Percentiles rank a stretch among this genome's conserved stretches.
Conservation (phyloP, 1,140 invertebrate species). For the Cheumatopsyche charites region DNA sequence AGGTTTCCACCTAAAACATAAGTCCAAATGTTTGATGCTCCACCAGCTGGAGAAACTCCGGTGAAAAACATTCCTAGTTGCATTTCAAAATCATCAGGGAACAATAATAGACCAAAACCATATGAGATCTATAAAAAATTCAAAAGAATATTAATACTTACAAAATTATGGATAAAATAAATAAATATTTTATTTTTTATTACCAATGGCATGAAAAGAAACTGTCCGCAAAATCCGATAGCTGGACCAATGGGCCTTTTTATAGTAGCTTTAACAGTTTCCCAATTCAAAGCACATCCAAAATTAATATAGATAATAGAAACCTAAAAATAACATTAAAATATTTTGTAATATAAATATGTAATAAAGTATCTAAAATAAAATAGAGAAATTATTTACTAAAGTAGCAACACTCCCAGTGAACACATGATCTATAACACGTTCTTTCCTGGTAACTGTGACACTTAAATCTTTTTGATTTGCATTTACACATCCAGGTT, state of each 20-base stretch:
- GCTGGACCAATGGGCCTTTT: conserved; percentile 80
- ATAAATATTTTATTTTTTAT: conserved; percentile 46
- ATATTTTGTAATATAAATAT: not conserved
- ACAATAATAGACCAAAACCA: conserved; percentile 73
- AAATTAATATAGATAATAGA: conserved; percentile 91
- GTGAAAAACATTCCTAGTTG: conserved; percentile 90
- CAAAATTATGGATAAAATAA: not conserved
- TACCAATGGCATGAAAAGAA: conserved; percentile 88
- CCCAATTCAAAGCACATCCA: conserved; percentile 87
- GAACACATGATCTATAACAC: conserved; percentile 77
- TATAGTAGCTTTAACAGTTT: conserved; percentile 72
- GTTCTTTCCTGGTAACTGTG: conserved; percentile 67
- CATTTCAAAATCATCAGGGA: conserved; percentile 72
- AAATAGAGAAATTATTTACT: conserved; percentile 59
- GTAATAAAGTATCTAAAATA: not conserved
- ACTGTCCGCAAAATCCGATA: conserved; percentile 85
- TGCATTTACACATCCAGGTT: conserved; percentile 42
- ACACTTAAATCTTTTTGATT: conserved; percentile 60
- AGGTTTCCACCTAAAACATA: conserved; percentile 86
- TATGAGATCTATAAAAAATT: conserved; percentile 73
- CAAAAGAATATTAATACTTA: not conserved
- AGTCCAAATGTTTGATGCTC: conserved; percentile 96
- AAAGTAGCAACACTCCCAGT: conserved; percentile 77
- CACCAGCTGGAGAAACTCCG: conserved; percentile 89
- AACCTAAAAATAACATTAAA: conserved; percentile 51